A percentile compares a stretch with the other conserved stretches of the same genome.
phyloP scores from a whole-genome alignment of 2,888 invertebrate genomes.

The Agonopterix heracliana region DNA sequence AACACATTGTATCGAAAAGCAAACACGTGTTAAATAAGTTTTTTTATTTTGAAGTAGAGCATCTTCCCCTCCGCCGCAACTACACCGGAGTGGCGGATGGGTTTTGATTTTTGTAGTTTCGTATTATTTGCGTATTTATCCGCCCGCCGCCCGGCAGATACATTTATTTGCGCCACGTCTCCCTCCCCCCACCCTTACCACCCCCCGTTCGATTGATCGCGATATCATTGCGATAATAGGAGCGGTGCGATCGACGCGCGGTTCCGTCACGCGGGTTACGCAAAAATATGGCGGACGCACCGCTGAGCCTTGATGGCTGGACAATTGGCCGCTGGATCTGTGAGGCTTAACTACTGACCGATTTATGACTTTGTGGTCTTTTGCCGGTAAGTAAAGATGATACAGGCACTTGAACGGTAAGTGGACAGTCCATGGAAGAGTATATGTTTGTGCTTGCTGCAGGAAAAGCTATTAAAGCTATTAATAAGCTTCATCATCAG shows the following conservation, averaged over 20 bases:
- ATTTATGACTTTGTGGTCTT: slow-evolving; percentile 3
- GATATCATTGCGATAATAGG: slow-evolving; percentile 76
- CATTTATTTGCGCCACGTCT: slow-evolving; percentile 64
- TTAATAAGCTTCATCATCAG: too few species aligned
- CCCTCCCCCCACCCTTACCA: slow-evolving; percentile 23
- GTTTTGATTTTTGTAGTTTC: slow-evolving; percentile 78
- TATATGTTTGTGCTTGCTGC: too few species aligned
- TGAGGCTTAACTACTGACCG: slow-evolving; percentile 12
- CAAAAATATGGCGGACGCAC: slow-evolving; percentile 50
- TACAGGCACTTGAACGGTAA: too few species aligned
- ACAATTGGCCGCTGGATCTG: slow-evolving; percentile 28
- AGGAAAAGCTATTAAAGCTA: too few species aligned
- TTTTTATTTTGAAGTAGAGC: slow-evolving; percentile 37
- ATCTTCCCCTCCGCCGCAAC: slow-evolving; percentile 23
- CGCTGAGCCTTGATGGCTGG: slow-evolving; percentile 24
- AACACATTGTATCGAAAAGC: not conserved
- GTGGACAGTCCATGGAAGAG: too few species aligned
- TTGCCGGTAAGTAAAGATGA: not conserved
- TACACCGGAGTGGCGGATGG: slow-evolving; percentile 69
- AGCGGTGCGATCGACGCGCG: slow-evolving; percentile 53
- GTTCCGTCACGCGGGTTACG: slow-evolving; percentile 39
- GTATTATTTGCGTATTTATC: slow-evolving; percentile 76
- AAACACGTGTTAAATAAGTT: not conserved
- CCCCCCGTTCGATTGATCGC: slow-evolving; percentile 68
- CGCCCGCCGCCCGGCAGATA: slow-evolving; percentile 71